Conservation (phyloP, 2,888 invertebrate genomes). For the Nysson spinosus region DNA sequence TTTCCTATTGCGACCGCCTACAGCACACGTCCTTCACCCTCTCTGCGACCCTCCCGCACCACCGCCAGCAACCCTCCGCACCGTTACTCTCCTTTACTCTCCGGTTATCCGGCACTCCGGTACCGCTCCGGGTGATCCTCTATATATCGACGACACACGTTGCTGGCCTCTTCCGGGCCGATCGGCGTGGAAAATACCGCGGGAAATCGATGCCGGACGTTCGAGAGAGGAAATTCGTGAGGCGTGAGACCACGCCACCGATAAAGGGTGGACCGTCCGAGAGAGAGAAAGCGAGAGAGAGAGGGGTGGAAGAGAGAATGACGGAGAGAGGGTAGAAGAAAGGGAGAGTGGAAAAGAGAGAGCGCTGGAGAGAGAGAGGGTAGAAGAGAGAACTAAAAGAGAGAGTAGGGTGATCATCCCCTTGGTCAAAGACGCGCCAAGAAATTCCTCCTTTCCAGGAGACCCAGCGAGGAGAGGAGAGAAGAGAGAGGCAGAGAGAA, state of each 20-base stretch:
- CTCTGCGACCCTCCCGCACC: conserved; percentile 18
- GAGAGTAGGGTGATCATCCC: conserved; percentile 44
- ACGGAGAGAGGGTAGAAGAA: conserved; percentile 30
- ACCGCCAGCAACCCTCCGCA: conserved; percentile 14
- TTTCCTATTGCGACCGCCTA: conserved; percentile 74
- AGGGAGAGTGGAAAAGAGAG: too few relatives aligned
- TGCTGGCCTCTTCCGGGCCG: conserved; percentile 68
- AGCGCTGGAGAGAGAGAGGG: background rate
- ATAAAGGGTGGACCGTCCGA: conserved; percentile 54
- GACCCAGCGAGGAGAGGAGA: conserved; percentile 37
- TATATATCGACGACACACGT: conserved; percentile 26
- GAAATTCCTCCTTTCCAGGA: conserved; percentile 48
- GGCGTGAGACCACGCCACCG: conserved; percentile 58
- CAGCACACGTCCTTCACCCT: conserved; percentile 60
- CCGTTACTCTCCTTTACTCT: conserved; percentile 5
- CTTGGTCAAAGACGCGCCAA: conserved; percentile 56
- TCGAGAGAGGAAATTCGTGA: conserved; percentile 61
- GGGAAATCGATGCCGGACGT: conserved; percentile 58
- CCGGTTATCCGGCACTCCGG: conserved; percentile 22
- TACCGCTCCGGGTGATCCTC: conserved; percentile 8
- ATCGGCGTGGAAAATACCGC: conserved; percentile 70
- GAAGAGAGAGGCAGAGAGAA: background rate
- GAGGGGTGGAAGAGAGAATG: conserved; percentile 15
- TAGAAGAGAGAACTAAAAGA: background rate
- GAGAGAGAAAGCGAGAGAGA: conserved; percentile 29